These are phyloP conservation scores for Todus mexicanus DNA, from an alignment of 2,797 vertebrate genomes.

Conservation along the genomic window DNA sequence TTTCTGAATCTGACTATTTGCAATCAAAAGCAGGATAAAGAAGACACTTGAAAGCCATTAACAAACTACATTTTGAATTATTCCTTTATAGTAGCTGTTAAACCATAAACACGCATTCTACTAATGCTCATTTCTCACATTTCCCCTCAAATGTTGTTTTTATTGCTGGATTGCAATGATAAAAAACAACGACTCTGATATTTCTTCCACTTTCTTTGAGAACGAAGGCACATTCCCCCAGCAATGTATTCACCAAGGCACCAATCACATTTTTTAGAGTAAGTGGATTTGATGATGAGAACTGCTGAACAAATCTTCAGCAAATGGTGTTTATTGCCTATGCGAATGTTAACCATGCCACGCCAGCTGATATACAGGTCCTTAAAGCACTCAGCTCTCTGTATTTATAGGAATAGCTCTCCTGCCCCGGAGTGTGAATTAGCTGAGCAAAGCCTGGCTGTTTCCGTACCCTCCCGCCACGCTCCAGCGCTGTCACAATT, in stretches of 20 bases:
- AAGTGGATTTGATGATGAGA: constrained; percentile 58
- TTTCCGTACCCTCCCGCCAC: constrained; percentile 34
- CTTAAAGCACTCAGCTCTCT: constrained; percentile 27
- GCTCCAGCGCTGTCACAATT: neutral
- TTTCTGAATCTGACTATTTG: neutral
- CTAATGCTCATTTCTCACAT: constrained; percentile 28
- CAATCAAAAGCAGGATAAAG: neutral
- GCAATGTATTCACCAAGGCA: constrained; percentile 9
- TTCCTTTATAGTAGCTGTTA: constrained; percentile 29
- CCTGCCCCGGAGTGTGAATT: neutral
- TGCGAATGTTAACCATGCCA: neutral
- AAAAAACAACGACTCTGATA: neutral
- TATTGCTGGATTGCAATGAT: constrained; percentile 14
- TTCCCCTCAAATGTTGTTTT: constrained; percentile 44
- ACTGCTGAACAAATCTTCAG: constrained; percentile 37
- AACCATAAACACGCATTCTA: constrained; percentile 39
- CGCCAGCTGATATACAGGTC: neutral
- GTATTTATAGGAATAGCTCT: constrained; percentile 21
- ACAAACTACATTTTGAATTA: constrained; percentile 18
- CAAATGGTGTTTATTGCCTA: constrained; percentile 58
- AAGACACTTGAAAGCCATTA: constrained; percentile 29
- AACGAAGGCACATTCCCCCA: neutral
- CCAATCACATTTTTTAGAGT: constrained; percentile 53
- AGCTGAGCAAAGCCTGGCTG: constrained; percentile 12
- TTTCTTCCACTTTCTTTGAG: constrained; percentile 35